Evolutionary conservation across 2,888 invertebrate genomes (phyloP), one percentile per base, ranked within the genome.

Genomic region (Mallateleia sp.): DNA sequence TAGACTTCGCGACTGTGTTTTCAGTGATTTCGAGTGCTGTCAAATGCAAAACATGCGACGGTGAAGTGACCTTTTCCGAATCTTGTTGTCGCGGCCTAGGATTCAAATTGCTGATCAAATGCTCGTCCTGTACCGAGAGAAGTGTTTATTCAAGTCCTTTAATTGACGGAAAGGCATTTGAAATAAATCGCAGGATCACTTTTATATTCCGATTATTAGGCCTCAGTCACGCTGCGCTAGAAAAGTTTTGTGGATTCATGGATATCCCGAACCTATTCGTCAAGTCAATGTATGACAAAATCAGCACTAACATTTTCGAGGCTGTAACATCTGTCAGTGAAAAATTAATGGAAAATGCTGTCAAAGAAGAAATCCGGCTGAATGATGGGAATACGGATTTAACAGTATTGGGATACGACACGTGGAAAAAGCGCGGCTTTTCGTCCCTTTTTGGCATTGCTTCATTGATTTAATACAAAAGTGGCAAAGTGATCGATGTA

Each of bases 391-490:
- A 60, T 60, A 60, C 56, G 32, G 56, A 56, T 56, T 45, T 89
- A 87, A 52, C 87, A 75, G 56, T 58, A 89, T 22, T 83, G 89
- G 71, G 85, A 87, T 20, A 47, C 22, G 47, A 22, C 20, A 47
- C 47, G 22, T 47, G 47, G 47, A 20, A 47, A 20, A 47, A 47
- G 47, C 47, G 47, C 47, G 47, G 47, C 20, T 47, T 47, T 47
- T 47, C 47, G 47, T 47, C 47, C 47, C 47, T 47, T 47, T 64
- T 64, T 25, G 64, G 64, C 5, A 25, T 64, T 50, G 83, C 83
- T 54, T 80, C 89, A 14, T 60, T 90, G 52, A 89, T 90, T 89
- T 89, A 88, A 72, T 86, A 89, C 75, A 84, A 88, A 20, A 79
- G 75, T 15, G 64, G 64, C 20, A 67, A 67, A 38, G 50, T 50